Percentiles rank a stretch among this genome's conserved stretches.
phyloP scores from a whole-genome alignment of 2,888 invertebrate genomes.

The Drosophila meridionalis region DNA sequence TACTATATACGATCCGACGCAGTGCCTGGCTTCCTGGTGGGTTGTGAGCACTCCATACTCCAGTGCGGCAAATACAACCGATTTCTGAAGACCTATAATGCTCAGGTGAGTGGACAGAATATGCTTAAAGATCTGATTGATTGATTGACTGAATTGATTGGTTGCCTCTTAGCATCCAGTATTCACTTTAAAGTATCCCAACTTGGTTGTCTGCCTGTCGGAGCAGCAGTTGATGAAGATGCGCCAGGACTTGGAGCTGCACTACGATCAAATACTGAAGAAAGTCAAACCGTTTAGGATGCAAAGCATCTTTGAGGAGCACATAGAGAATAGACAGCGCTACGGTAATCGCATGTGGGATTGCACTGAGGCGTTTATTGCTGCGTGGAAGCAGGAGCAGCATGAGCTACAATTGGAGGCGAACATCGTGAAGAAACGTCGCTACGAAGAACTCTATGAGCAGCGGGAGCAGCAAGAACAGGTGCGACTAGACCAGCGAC shows the following conservation, averaged over 20 bases:
- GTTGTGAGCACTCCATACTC: conserved; percentile 88
- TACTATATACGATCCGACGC: conserved; percentile 78
- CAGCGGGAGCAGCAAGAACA: conserved; percentile 76
- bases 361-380: conserved; percentile 78
- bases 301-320: conserved; percentile 86
- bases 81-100: conserved; percentile 89
- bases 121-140: background rate
- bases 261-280: conserved; percentile 63
- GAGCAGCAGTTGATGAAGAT: conserved; percentile 79
- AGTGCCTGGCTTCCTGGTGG: conserved; percentile 89
- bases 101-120: conserved; percentile 86
- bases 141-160: background rate
- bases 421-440: conserved; percentile 71
- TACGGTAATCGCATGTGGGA: conserved; percentile 86
- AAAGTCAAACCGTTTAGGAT: conserved; percentile 86
- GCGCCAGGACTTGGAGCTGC: conserved; percentile 65
- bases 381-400: conserved; percentile 78
- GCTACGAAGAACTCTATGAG: conserved; percentile 71
- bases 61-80: conserved; percentile 91
- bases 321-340: conserved; percentile 85
- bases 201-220: conserved; percentile 82
- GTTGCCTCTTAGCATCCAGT: conserved; percentile 75
- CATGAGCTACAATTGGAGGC: conserved; percentile 53
- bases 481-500: conserved; percentile 77
- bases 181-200: conserved; percentile 79